Percentiles rank a stretch among this genome's conserved stretches.
Evolutionary conservation across 1,140 invertebrate species (phyloP).

Genomic region (Drosophila simulans): DNA sequence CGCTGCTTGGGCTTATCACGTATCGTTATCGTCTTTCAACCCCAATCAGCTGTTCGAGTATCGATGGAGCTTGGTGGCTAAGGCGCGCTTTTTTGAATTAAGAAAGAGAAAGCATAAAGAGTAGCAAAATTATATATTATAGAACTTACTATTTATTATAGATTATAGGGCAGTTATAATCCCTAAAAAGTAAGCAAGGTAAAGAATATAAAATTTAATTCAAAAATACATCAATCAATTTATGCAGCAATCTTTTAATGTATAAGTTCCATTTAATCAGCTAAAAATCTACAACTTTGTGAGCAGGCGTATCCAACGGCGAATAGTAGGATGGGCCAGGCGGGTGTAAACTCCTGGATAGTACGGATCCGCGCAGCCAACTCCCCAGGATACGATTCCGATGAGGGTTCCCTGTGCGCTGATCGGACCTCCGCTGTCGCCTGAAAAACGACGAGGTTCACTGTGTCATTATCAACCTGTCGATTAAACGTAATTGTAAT

Average conservation of each 20-base stretch:
- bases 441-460: slow-evolving; percentile 20
- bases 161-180: too few species aligned
- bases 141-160: not conserved
- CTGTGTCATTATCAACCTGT: not conserved
- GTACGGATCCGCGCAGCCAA: slow-evolving; percentile 86
- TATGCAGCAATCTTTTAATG: not conserved
- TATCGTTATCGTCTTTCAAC: slow-evolving; percentile 2
- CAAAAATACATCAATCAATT: not conserved
- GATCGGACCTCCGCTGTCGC: slow-evolving; percentile 86
- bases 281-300: slow-evolving; percentile 58
- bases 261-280: slow-evolving; percentile 13
- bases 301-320: slow-evolving; percentile 74
- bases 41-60: slow-evolving; percentile 4
- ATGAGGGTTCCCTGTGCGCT: slow-evolving; percentile 76
- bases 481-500: slow-evolving; percentile 2
- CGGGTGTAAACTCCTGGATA: slow-evolving; percentile 88
- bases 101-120: too few species aligned
- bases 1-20: not conserved
- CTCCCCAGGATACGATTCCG: slow-evolving; percentile 89
- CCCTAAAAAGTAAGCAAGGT: not conserved
- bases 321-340: slow-evolving; percentile 81
- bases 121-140: too few species aligned
- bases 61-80: not conserved
- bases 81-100: not conserved
- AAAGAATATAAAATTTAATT: not conserved